Base-by-base conservation (phyloP, 2,888 invertebrate species). In the Lasioglossum calceatum region DNA sequence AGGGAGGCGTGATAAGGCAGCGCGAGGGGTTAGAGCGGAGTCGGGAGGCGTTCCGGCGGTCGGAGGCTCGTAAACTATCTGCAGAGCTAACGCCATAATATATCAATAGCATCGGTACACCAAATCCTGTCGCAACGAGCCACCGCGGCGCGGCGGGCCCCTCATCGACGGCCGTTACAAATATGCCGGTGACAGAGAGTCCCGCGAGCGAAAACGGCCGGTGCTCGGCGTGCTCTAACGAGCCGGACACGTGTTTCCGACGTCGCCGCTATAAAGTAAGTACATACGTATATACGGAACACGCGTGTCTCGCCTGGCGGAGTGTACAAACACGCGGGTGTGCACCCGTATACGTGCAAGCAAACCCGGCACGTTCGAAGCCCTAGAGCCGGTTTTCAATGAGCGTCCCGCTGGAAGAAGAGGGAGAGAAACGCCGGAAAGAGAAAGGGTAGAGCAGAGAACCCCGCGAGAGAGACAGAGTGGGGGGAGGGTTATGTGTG, bases 181-280 rank as follows among this genome's bases (percentile, higher is more conserved):
- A 84, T 86, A 44, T 50, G 84, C 81, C 76, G 86, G 79, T 84
- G 90, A 84, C 79, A 85, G 82, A 85, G 77, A 77, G 83, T 32
- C 44, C 27, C 70, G 78, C 70, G 78, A 36, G 39, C 78, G 70
- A 47, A 47, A 72, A 54, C 74, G 83, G 71, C 67, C 54, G 74
- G 58, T 79, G 73, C 64, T 86, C 86, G 14, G 74, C 76, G 82
- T 88, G 87, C 90, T 90, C 85, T 91, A 90, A 91, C 91, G 91
- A 93, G 91, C 88, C 90, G 90, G 92, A 92, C 93, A 93, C 93
- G 92, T 92, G 92, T 92, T 92, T 91, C 90, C 89, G 91, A 90
- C 90, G 91, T 91, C 88, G 91, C 82, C 83, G 90, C 91, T 92
- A 92, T 91, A 92, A 92, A 92, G 88, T 86, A 91, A 89, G 77